These are phyloP conservation scores for Alcis repandata DNA, from an alignment of 2,888 invertebrate species.

Conservation along the genomic window DNA sequence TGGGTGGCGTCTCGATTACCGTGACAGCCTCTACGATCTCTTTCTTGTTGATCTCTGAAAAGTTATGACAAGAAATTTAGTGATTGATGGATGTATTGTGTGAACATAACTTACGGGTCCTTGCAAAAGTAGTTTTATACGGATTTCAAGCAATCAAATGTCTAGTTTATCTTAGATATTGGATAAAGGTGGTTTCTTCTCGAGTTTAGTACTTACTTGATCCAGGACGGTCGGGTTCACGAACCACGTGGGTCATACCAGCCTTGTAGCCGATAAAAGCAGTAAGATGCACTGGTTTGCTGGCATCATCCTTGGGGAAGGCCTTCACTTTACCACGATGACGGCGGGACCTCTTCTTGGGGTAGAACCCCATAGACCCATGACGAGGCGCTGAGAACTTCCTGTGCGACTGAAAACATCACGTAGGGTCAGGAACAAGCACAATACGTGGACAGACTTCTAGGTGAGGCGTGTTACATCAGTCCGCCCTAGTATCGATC, in stretches of 20 bases:
- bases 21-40: slow-evolving; percentile 99
- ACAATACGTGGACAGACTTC: background rate
- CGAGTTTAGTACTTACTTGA: slow-evolving; percentile 93
- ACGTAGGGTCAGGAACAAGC: slow-evolving; percentile 1
- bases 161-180: no score
- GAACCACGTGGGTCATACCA: slow-evolving; percentile 99
- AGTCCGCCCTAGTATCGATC: slow-evolving; percentile 92
- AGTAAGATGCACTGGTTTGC: slow-evolving; percentile 98
- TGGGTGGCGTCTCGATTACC: slow-evolving; percentile 98
- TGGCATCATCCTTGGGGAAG: slow-evolving; percentile 98
- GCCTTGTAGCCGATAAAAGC: slow-evolving; percentile 99
- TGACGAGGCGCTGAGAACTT: slow-evolving; percentile 99
- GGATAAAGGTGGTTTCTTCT: no score
- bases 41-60: slow-evolving; percentile 98
- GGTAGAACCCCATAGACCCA: slow-evolving; percentile 99
- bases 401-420: slow-evolving; percentile 95
- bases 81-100: background rate
- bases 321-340: slow-evolving; percentile 99
- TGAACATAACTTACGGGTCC: no score
- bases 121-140: no score
- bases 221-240: slow-evolving; percentile 99
- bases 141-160: no score
- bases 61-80: background rate
- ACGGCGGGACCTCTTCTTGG: slow-evolving; percentile 98
- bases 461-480: slow-evolving; percentile 65